Evolutionary conservation across 2,113 vertebrate species (phyloP), one percentile per base, ranked within the genome.

Genomic region (Trichechus manatus): DNA sequence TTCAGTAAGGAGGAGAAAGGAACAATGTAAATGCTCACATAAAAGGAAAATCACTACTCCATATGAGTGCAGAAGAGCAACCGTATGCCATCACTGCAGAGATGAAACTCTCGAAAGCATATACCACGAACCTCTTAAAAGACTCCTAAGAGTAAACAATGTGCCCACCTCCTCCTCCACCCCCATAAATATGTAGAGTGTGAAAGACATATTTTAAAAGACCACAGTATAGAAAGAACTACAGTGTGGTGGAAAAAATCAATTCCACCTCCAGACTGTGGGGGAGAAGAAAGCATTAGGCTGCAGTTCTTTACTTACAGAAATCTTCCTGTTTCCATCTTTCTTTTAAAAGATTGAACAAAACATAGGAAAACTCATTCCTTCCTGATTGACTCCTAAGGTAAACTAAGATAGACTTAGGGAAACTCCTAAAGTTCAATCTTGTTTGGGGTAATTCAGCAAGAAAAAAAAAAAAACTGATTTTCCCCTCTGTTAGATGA

Each of bases 311-410:
- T 85, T 53, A 33, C 31, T 86, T 68, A 70, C 8, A 87, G 44
- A 84, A 39, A 44, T n/a, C 77, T 17, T n/a, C 33, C 29, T 20
- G 3, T 89, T 95, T 85, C 75, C 11, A 8, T 63, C 53, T 79
- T 93, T 77, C 79, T 94, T 86, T 91, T 39, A 44, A 91, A 92
- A 93, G 66, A 4, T n/a, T 63, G 82, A 68, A 23, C 42, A 78
- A 93, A 95, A 66, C 33, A 13, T 50, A 64, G 61, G 15, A 44
- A 81, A 87, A 85, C 33, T 64, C 84, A 25, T 63, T 93, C 53
- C 53, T 94, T 80, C 61, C 36, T 66, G 63, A n/a, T 42, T 50
- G 83, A 84, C 25, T 64, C 63, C 7, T 9, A 23, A 56, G 33
- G 14, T 79, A 63, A 94, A 87, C n/a, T 61, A 9, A 56, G 53